Evolutionary conservation across 2,888 invertebrate genomes (phyloP).

Genomic region (Beris chalybata): DNA sequence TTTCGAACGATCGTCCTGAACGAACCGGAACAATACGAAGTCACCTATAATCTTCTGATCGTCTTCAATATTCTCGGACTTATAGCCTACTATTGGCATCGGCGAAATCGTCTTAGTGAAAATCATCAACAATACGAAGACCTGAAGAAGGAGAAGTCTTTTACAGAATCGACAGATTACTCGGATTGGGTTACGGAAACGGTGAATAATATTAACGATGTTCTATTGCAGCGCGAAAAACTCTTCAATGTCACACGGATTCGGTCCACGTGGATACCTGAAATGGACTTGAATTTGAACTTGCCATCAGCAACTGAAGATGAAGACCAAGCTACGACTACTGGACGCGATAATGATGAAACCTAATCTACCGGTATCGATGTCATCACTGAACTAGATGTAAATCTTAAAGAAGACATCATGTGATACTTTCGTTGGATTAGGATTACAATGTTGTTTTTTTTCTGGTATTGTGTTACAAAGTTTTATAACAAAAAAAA

Average conservation of each 20-base stretch:
- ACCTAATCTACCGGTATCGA: constrained; percentile 15
- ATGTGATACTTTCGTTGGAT: too few species aligned
- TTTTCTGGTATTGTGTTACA: too few species aligned
- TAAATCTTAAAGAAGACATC: not conserved
- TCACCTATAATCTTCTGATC: constrained; percentile 21
- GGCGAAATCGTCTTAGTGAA: constrained; percentile 1
- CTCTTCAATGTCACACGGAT: constrained; percentile 10
- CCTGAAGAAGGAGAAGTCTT: constrained; percentile 19
- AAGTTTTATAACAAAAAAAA: too few species aligned
- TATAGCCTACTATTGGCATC: constrained; percentile 19
- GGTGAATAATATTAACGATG: constrained; percentile 17
- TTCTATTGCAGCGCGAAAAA: constrained; percentile 7
- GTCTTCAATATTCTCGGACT: constrained; percentile 21
- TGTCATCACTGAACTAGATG: constrained; percentile 12
- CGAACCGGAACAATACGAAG: constrained; percentile 24
- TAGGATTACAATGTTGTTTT: too few species aligned
- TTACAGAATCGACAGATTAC: constrained; percentile 12
- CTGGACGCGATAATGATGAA: constrained; percentile 10
- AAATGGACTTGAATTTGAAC: constrained; percentile 21
- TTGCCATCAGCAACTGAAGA: constrained; percentile 9
- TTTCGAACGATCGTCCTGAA: constrained; percentile 36
- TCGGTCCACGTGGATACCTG: constrained; percentile 14
- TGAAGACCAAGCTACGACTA: not conserved
- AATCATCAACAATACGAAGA: constrained; percentile 20
- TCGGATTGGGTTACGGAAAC: constrained; percentile 18